Evolutionary conservation across 2,797 vertebrate genomes (phyloP).

Genomic region (Manis javanica): DNA sequence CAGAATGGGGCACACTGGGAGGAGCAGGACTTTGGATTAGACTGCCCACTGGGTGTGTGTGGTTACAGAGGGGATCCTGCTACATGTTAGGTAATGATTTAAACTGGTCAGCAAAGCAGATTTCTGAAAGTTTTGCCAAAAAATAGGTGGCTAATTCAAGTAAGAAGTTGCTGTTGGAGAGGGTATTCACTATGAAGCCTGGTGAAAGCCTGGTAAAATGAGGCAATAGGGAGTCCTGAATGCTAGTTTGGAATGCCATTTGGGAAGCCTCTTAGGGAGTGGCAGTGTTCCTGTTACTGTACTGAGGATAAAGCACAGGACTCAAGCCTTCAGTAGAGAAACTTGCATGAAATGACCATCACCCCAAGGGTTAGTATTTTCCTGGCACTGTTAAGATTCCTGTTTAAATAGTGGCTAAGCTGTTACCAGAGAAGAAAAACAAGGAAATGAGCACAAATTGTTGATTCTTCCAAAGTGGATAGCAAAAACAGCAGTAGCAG

Average conservation of each 20-base stretch:
- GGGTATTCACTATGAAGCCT: not conserved
- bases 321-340: not conserved
- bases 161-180: not conserved
- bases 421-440: conserved; percentile 59
- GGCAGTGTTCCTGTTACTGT: not conserved
- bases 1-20: not conserved
- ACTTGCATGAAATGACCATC: not conserved
- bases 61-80: not conserved
- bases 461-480: conserved; percentile 71
- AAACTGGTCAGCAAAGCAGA: not conserved
- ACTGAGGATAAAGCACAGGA: not conserved
- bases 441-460: conserved; percentile 60
- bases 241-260: not conserved
- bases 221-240: not conserved
- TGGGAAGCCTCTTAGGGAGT: not conserved
- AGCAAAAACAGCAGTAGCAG: conserved; percentile 76
- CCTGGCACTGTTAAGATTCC: conserved; percentile 26
- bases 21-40: not conserved
- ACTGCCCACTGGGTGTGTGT: not conserved
- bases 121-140: conserved; percentile 42
- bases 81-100: not conserved
- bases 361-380: conserved; percentile 5
- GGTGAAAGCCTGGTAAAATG: not conserved
- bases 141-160: not conserved
- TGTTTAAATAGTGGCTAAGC: conserved; percentile 43